phyloP scores from a whole-genome alignment of 2,113 vertebrate species.

The Struthio camelus region DNA sequence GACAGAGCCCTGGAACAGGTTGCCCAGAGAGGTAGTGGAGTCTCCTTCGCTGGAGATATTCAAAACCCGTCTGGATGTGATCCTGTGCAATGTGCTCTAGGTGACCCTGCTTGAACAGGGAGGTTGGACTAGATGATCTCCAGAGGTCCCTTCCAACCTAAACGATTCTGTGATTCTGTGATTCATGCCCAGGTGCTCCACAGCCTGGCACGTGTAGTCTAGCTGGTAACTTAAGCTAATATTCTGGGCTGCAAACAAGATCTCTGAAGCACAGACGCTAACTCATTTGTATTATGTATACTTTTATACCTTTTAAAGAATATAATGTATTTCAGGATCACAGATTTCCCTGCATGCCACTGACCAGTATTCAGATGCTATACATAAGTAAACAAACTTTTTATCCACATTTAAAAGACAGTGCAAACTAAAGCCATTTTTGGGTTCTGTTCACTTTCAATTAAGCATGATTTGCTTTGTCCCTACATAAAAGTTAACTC shows the following conservation, averaged over 20 bases:
- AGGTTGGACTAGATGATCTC: too few relatives aligned
- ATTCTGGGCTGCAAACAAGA: not conserved
- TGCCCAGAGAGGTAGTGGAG: too few relatives aligned
- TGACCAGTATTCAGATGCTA: not conserved
- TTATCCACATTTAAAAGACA: not conserved
- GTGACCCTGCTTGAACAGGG: too few relatives aligned
- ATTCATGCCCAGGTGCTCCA: not conserved
- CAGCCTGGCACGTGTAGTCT: fast-evolving
- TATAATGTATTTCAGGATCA: not conserved
- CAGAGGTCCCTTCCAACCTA: too few relatives aligned
- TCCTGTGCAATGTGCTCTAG: too few relatives aligned
- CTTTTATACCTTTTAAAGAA: not conserved
- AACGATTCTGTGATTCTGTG: too few relatives aligned
- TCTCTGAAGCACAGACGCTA: not conserved
- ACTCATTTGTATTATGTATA: not conserved
- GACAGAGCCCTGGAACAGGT: too few relatives aligned
- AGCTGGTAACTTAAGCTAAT: not conserved
- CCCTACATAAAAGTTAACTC: not conserved
- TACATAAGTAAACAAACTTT: not conserved
- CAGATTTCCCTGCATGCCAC: not conserved
- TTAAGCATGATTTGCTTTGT: not conserved
- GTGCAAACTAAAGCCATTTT: not conserved
- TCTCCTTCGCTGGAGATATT: too few relatives aligned
- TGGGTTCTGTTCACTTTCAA: not conserved
- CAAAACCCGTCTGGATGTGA: too few relatives aligned